Evolutionary conservation across 1,140 invertebrate genomes (phyloP), one percentile per base, ranked within the genome.

Genomic region (Camponotus vicinus): DNA sequence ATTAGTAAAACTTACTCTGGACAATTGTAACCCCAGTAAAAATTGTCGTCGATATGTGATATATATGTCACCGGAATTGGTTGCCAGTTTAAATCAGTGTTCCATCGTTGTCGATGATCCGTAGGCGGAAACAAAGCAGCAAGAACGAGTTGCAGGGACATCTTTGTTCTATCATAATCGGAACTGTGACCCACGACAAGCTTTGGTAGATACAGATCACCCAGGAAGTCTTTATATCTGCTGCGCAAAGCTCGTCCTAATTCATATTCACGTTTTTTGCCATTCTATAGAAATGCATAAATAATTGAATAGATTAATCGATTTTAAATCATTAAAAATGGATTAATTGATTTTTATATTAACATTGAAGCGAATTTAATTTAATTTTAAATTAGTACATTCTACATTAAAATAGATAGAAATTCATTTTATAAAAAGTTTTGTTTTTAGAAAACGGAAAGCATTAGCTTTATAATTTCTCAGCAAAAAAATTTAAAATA

Each of bases 161-260:
- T 96, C 91, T 96, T 96, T 0, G 96, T 96, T 42, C 96, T 93
- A 15, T 95, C 95, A 64, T 94, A 96, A 86, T 96, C 95, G 0
- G 96, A 96, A 0, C 95, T 95, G 0, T 93, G 88, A 9, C 93
- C 87, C 0, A 83, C 86, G 11, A 95, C 93, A 49, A 95, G 93
- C 15, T 95, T 92, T 4, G 94, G 93, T 1, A 95, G 61, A 84
- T 96, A 96, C 2, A 95, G 66, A 0, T 73, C 86, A 4, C 94
- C 95, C 7, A 96, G 84, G 37, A 95, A 93, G 0, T 91, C 83
- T 0, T 92, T 89, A 78, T 96, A 96, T 8, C 91, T 92, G 90
- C 59, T 49, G 21, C 93, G 92, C 15, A 96, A 83, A 66, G 93
- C 94, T 83, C 92, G 82, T 9, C 96, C 96, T 0, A 96, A 89